Evolutionary conservation across 2,113 vertebrate species (phyloP).

Genomic region (Tetrao urogallus): DNA sequence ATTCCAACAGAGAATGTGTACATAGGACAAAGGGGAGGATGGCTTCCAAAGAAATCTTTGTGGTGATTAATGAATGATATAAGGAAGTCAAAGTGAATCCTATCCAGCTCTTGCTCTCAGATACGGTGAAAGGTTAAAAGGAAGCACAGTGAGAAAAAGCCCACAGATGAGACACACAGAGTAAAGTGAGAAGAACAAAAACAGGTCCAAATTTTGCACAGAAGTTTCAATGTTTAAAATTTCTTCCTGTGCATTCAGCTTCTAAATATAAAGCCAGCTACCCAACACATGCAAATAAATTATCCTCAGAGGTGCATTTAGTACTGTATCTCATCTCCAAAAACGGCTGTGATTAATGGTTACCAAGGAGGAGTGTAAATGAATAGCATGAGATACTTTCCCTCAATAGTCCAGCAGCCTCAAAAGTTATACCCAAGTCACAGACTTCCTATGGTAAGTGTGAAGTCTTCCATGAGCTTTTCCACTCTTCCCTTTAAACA

Average conservation of each 20-base stretch:
- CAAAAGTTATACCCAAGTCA: not conserved
- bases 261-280: not conserved
- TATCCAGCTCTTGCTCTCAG: not conserved
- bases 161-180: not conserved
- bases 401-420: not conserved
- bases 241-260: not conserved
- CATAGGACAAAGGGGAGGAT: not conserved
- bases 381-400: not conserved
- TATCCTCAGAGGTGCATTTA: not conserved
- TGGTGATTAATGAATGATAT: not conserved
- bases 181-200: not conserved
- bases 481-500: not conserved
- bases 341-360: not conserved
- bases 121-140: not conserved
- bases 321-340: not conserved
- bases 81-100: not conserved
- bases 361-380: not conserved
- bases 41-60: slow-evolving; percentile 6
- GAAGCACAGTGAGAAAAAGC: not conserved
- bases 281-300: not conserved
- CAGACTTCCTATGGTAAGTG: not conserved
- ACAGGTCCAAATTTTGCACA: not conserved
- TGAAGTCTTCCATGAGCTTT: not conserved
- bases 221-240: not conserved
- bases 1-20: not conserved